These are phyloP conservation scores for Heterotilapia buettikoferi DNA, from an alignment of 2,113 vertebrate genomes.

Conservation along the genomic window DNA sequence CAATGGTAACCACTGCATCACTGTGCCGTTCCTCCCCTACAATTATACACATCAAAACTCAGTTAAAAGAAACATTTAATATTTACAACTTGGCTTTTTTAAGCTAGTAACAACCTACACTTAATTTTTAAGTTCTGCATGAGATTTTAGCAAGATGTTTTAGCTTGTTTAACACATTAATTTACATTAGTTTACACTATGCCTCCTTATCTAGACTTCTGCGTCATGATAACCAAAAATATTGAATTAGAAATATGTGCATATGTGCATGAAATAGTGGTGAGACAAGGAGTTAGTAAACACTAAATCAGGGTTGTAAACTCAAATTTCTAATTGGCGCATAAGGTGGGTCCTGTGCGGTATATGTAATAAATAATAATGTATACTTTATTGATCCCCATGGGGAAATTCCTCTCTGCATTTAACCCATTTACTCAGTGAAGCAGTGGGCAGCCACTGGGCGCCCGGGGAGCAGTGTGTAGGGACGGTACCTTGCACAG, in stretches of 20 bases:
- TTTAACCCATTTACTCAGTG: neutral
- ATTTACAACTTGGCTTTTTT: neutral
- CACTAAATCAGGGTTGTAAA: neutral
- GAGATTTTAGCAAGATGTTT: neutral
- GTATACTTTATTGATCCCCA: fast-evolving
- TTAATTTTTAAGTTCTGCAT: neutral
- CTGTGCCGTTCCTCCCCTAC: neutral
- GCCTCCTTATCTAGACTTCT: neutral
- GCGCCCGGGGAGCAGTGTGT: fast-evolving
- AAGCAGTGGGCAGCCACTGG: neutral
- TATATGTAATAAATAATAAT: neutral
- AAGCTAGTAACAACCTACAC: neutral
- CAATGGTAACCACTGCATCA: neutral
- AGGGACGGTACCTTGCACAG: fast-evolving
- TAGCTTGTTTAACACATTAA: neutral
- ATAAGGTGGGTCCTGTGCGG: neutral
- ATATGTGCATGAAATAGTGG: neutral
- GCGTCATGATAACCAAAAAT: neutral
- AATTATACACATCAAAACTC: neutral
- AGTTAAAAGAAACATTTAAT: neutral
- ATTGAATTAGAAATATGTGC: neutral
- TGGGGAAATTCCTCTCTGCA: neutral
- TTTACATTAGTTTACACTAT: neutral
- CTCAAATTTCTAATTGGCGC: neutral
- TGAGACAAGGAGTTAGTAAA: neutral